Percentiles rank a stretch among this genome's conserved stretches.
Evolutionary conservation across 2,113 vertebrate species (phyloP).

Genomic region (Myxocyprinus asiaticus): DNA sequence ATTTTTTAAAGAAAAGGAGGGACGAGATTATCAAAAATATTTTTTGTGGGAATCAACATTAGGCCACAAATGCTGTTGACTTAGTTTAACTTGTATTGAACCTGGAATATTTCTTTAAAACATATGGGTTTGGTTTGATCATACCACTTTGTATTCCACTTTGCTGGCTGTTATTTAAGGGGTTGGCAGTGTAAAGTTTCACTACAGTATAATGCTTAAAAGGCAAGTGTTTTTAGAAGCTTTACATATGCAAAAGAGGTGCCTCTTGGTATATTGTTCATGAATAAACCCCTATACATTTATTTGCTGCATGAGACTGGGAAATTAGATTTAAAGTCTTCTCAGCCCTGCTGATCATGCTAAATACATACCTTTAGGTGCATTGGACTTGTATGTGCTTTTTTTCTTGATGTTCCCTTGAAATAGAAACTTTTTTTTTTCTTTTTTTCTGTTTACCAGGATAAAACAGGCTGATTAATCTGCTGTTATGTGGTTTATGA

Average conservation of each 20-base stretch:
- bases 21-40: no score
- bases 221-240: neutral
- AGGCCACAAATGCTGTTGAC: no score
- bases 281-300: neutral
- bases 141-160: no score
- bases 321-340: neutral
- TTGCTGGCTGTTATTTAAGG: no score
- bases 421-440: constrained; percentile 4
- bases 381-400: neutral
- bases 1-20: no score
- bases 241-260: neutral
- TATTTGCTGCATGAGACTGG: neutral
- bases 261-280: no score
- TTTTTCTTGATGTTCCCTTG: constrained; percentile 7
- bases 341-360: neutral
- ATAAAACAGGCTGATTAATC: constrained; percentile 47
- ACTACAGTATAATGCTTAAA: neutral
- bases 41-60: no score
- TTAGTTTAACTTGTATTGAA: no score
- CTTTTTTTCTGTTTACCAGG: constrained; percentile 37
- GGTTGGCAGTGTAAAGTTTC: neutral
- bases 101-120: no score
- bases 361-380: neutral
- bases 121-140: no score
- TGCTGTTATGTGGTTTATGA: constrained; percentile 8